Percentiles rank a stretch among this genome's conserved stretches.
phyloP scores from a whole-genome alignment of 2,113 vertebrate species.

The Raphicerus campestris region DNA sequence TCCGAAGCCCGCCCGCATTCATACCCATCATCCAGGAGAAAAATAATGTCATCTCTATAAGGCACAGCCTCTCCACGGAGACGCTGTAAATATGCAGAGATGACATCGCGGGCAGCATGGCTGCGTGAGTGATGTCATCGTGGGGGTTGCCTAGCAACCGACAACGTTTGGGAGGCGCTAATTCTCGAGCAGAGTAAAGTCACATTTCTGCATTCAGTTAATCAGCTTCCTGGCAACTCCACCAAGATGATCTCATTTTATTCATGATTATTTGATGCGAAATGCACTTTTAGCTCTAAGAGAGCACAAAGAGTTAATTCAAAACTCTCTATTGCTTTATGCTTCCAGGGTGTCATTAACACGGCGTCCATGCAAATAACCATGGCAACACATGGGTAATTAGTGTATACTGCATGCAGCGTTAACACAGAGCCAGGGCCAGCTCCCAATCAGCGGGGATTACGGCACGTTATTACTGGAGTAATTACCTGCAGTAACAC shows the following conservation, averaged over 20 bases:
- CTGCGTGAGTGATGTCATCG: slow-evolving; percentile 80
- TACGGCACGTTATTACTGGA: slow-evolving; percentile 76
- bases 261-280: slow-evolving; percentile 81
- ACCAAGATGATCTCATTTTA: slow-evolving; percentile 78
- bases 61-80: not conserved
- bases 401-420: slow-evolving; percentile 74
- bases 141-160: slow-evolving; percentile 81
- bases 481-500: slow-evolving; percentile 83
- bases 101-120: slow-evolving; percentile 24
- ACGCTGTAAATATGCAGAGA: slow-evolving; percentile 62
- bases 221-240: slow-evolving; percentile 76
- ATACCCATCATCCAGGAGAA: not conserved
- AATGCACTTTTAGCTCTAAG: slow-evolving; percentile 77
- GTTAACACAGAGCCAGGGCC: slow-evolving; percentile 69
- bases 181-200: slow-evolving; percentile 63
- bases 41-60: not conserved
- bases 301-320: slow-evolving; percentile 82
- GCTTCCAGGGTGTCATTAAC: slow-evolving; percentile 80
- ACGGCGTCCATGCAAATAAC: slow-evolving; percentile 75
- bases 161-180: slow-evolving; percentile 77
- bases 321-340: slow-evolving; percentile 72
- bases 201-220: slow-evolving; percentile 60
- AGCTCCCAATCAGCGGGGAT: slow-evolving; percentile 73
- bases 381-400: slow-evolving; percentile 81
- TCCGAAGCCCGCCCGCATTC: not conserved